Base-by-base conservation (phyloP, 2,888 invertebrate species). In the Thysanoteuthis rhombus region DNA sequence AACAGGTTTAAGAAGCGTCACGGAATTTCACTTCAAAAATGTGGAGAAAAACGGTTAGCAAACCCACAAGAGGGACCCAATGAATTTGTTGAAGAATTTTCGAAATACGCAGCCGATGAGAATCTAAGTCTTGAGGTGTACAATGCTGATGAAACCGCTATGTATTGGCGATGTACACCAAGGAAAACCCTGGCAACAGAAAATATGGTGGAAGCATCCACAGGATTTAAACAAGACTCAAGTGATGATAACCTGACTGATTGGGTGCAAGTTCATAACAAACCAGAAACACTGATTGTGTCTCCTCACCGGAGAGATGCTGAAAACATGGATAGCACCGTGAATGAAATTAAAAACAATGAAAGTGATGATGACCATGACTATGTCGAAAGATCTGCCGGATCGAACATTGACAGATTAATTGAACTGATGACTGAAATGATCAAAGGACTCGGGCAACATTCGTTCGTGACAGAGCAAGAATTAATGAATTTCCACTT, bases 101-200 rank as follows among this genome's bases (percentile, higher is more conserved):
- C 90, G 38, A 90, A 39, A 90, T 28, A 39, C 32, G 40, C 28
- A 39, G 19, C 90, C 32, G 36, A 36, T 16, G 90, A 90, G 38
- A 36, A 90, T 22, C 90, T 90, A 4, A 90, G 28, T 16, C 90
- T 40, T 10, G 90, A 90, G 3, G 90, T 39, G 40, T 90, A 39
- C 40, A 90, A 90, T 90, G 38, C 90, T 1, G 90, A 90, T 32
- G 90, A 90, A 38, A 90, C 38, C 25, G 16, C 38, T 39, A 39
- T 90, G 32, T 90, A 90, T 39, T 90, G 90, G 90, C n/a, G 90
- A 39, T 90, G 90, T 90, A 90, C 39, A 38, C 38, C 90, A 38
- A 90, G 32, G 19, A 40, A 36, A 2, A 3, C 28, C 32, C 32
- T 90, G 38, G 25, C 25, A 52, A 0, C 52, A 0, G 52, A 52